phyloP scores from a whole-genome alignment of 1,140 invertebrate species.

The Olivierus martensii region DNA sequence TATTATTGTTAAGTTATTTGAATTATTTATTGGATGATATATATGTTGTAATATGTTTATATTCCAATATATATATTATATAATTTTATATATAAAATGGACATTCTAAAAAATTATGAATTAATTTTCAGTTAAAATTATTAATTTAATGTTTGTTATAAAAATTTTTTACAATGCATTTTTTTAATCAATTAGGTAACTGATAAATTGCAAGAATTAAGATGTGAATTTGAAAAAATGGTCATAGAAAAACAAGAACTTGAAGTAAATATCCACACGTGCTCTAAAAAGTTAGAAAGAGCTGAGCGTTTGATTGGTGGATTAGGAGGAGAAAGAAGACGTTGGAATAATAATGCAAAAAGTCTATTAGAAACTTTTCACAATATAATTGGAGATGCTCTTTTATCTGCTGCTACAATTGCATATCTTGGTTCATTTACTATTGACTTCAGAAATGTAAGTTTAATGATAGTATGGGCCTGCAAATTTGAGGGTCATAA shows the following conservation, averaged over 20 bases:
- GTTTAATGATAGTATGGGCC: too few species aligned
- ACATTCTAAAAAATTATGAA: constrained; percentile 25
- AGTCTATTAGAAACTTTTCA: constrained; percentile 52
- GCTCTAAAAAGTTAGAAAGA: constrained; percentile 73
- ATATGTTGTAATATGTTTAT: too few species aligned
- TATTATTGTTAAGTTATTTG: too few species aligned
- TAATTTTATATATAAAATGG: too few species aligned
- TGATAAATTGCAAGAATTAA: constrained; percentile 80
- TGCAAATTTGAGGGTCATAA: too few species aligned
- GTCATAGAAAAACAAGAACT: too few species aligned
- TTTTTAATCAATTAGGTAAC: constrained; percentile 44
- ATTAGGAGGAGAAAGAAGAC: constrained; percentile 70
- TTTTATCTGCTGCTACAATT: constrained; percentile 71
- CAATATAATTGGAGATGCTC: constrained; percentile 79
- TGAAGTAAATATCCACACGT: too few species aligned
- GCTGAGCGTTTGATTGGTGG: constrained; percentile 55
- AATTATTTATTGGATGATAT: too few species aligned
- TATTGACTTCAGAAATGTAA: constrained; percentile 52
- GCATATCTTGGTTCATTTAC: constrained; percentile 84
- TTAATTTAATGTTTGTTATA: constrained; percentile 23
- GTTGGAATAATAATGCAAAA: constrained; percentile 26
- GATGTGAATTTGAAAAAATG: constrained; percentile 93
- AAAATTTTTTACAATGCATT: constrained; percentile 27
- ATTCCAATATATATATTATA: too few species aligned
- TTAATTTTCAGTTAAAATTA: background rate